phyloP scores from a whole-genome alignment of 2,797 vertebrate genomes.

The Sphaeramia orbicularis region DNA sequence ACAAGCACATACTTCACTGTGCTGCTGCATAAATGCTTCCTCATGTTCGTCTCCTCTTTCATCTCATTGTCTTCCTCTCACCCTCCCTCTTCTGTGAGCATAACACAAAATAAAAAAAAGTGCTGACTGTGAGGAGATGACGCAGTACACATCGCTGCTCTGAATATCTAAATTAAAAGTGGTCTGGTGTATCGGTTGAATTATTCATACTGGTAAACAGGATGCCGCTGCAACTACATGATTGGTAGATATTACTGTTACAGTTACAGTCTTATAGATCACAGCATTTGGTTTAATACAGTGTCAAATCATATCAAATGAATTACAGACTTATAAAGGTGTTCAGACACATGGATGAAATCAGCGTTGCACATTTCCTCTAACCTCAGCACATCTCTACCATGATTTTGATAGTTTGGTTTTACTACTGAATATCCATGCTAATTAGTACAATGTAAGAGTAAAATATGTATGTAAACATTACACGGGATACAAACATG shows the following conservation, averaged over 20 bases:
- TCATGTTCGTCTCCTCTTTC: slow-evolving; percentile 67
- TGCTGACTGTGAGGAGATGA: slow-evolving; percentile 80
- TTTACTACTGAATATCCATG: no score
- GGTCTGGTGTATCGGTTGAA: slow-evolving; percentile 76
- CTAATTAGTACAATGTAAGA: no score
- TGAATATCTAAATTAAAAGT: slow-evolving; percentile 83
- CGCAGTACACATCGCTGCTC: slow-evolving; percentile 72
- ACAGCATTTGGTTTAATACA: slow-evolving; percentile 52
- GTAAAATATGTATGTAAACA: no score
- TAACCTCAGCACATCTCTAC: slow-evolving; percentile 4
- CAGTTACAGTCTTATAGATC: slow-evolving; percentile 59
- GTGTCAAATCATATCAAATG: slow-evolving; percentile 56
- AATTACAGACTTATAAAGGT: slow-evolving; percentile 35
- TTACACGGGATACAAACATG: no score
- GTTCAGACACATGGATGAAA: slow-evolving; percentile 31
- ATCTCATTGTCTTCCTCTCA: slow-evolving; percentile 61
- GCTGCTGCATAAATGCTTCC: slow-evolving; percentile 65
- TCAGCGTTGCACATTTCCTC: slow-evolving; percentile 19
- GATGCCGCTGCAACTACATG: slow-evolving; percentile 63
- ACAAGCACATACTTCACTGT: slow-evolving; percentile 36
- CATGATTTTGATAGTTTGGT: neutral
- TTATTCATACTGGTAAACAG: slow-evolving; percentile 79
- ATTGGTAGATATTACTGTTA: slow-evolving; percentile 45
- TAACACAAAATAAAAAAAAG: slow-evolving; percentile 62
- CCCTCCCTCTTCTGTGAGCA: slow-evolving; percentile 48